Evolutionary conservation across 2,113 vertebrate genomes (phyloP).

Genomic region (Mus pahari): DNA sequence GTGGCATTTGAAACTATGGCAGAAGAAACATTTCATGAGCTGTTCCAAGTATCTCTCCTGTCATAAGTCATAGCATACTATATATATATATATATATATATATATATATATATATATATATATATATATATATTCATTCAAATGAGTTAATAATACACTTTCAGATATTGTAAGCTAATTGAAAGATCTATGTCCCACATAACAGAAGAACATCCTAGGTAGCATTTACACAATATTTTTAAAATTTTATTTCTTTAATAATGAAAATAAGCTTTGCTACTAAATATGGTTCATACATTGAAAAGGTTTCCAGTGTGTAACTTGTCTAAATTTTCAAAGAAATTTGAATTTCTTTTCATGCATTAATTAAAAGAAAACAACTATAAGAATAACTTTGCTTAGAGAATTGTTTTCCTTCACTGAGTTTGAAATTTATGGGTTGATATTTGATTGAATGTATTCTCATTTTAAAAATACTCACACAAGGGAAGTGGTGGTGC

Average conservation of each 20-base stretch:
- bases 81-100: slow-evolving; percentile 9
- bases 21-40: slow-evolving; percentile 62
- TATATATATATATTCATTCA: slow-evolving; percentile 25
- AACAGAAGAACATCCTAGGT: neutral
- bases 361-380: slow-evolving; percentile 28
- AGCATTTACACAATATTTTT: neutral
- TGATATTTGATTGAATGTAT: neutral
- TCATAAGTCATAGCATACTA: slow-evolving; percentile 1
- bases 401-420: neutral
- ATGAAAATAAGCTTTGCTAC: slow-evolving; percentile 30
- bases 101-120: neutral
- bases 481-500: too few species aligned
- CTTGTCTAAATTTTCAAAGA: slow-evolving; percentile 21
- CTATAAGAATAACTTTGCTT: neutral
- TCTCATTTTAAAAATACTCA: neutral
- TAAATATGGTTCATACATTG: neutral
- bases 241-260: neutral
- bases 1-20: slow-evolving; percentile 68
- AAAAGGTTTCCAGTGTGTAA: neutral
- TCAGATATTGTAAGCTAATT: neutral
- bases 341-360: neutral
- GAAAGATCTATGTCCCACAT: neutral
- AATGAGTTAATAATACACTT: slow-evolving; percentile 45
- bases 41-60: slow-evolving; percentile 43
- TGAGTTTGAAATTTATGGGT: neutral